phyloP scores from a whole-genome alignment of 1,140 invertebrate genomes.

The Bursaphelenchus mucronatus region DNA sequence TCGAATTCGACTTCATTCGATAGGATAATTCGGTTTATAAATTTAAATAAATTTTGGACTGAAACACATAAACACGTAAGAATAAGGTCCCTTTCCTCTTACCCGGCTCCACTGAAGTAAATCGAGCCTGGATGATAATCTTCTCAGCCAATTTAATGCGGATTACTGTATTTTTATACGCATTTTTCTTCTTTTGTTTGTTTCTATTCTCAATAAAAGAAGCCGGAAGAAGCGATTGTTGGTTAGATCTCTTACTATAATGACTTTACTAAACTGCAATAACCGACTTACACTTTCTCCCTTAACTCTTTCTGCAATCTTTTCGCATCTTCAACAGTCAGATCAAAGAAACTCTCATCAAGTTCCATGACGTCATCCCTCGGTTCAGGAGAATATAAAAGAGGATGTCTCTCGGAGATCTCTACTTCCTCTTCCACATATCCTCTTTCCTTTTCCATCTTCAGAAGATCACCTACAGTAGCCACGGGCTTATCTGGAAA shows the following conservation, averaged over 20 bases:
- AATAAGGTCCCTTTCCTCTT: neutral
- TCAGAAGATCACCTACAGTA: slow-evolving; percentile 12
- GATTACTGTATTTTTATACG: slow-evolving; percentile 28
- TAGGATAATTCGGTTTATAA: slow-evolving; percentile 2
- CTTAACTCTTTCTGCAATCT: neutral
- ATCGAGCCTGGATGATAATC: slow-evolving; percentile 17
- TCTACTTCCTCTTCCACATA: slow-evolving; percentile 9
- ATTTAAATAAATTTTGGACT: slow-evolving; percentile 18
- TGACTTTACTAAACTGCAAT: neutral
- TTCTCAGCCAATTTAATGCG: slow-evolving; percentile 14
- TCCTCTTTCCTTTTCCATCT: neutral
- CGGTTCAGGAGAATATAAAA: neutral
- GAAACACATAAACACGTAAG: slow-evolving; percentile 3
- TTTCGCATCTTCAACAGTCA: slow-evolving; percentile 14
- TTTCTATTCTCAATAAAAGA: slow-evolving; percentile 24
- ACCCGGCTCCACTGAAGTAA: slow-evolving; percentile 25
- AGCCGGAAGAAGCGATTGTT: slow-evolving; percentile 18
- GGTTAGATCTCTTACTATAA: slow-evolving; percentile 3
- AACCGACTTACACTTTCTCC: slow-evolving; percentile 1
- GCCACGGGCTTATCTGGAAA: slow-evolving; percentile 20
- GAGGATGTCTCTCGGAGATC: neutral
- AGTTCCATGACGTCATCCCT: slow-evolving; percentile 14
- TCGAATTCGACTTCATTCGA: neutral
- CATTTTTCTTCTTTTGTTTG: slow-evolving; percentile 19
- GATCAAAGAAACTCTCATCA: slow-evolving; percentile 20